These are phyloP conservation scores for Macrobrachium rosenbergii DNA, from an alignment of 1,140 invertebrate species.

Conservation along the genomic window DNA sequence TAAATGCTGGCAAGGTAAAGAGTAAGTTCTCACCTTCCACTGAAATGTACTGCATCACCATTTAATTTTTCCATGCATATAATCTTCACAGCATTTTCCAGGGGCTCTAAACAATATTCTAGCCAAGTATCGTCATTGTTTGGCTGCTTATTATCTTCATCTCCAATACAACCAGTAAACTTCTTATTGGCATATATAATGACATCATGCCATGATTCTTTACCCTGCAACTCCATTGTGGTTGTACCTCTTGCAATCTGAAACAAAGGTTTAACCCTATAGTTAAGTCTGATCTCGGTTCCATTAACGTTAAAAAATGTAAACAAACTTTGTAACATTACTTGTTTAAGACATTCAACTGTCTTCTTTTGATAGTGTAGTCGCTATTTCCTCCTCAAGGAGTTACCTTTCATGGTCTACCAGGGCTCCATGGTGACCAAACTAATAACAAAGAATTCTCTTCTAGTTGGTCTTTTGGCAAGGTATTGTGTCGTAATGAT, in stretches of 20 bases:
- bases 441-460: too few species aligned
- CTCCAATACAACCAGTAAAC: constrained; percentile 74
- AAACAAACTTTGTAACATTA: too few species aligned
- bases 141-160: constrained; percentile 72
- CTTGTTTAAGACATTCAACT: too few species aligned
- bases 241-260: constrained; percentile 43
- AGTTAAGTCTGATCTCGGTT: background rate
- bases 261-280: background rate
- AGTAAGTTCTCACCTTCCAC: constrained; percentile 66
- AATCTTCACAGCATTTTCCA: constrained; percentile 67
- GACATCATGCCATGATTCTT: constrained; percentile 15
- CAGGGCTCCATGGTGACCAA: too few species aligned
- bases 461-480: too few species aligned
- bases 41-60: constrained; percentile 74
- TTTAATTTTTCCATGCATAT: constrained; percentile 72
- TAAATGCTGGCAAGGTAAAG: background rate
- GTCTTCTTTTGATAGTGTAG: too few species aligned
- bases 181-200: constrained; percentile 72
- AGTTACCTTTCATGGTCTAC: too few species aligned
- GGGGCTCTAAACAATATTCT: constrained; percentile 62
- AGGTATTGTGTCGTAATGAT: too few species aligned
- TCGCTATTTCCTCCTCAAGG: too few species aligned
- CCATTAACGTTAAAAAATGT: too few species aligned
- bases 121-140: constrained; percentile 71
- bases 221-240: constrained; percentile 7